A percentile compares a stretch with the other conserved stretches of the same genome.
phyloP scores from a whole-genome alignment of 1,140 invertebrate genomes.

The Sesamia nonagrioides region DNA sequence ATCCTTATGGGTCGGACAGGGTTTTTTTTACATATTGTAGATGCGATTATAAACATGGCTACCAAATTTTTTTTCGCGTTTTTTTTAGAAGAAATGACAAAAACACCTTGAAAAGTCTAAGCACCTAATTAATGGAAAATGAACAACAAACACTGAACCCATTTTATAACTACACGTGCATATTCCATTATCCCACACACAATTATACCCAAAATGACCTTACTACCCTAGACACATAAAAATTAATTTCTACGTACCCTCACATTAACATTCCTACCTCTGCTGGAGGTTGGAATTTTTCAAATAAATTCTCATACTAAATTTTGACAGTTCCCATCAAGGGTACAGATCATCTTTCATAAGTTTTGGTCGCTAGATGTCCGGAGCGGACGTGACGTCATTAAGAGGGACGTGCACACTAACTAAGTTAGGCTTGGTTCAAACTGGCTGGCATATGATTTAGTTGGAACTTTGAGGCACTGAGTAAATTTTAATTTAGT shows the following conservation, averaged over 20 bases:
- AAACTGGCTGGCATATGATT: not conserved
- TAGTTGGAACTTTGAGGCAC: not conserved
- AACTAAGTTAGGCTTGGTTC: constrained; percentile 38
- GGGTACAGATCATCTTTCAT: constrained; percentile 52
- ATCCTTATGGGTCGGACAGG: too few relatives aligned
- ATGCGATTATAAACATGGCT: too few relatives aligned
- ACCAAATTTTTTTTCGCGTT: too few relatives aligned
- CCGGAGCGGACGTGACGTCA: constrained; percentile 50
- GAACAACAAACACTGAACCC: not conserved
- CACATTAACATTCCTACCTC: constrained; percentile 31
- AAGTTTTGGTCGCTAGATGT: constrained; percentile 52
- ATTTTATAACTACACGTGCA: not conserved
- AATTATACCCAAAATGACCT: not conserved
- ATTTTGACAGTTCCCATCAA: constrained; percentile 45
- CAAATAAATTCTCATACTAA: constrained; percentile 46
- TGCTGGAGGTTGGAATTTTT: constrained; percentile 45
- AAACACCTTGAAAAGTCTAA: too few relatives aligned
- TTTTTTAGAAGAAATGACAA: too few relatives aligned
- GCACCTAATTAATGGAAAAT: too few relatives aligned
- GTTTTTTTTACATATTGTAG: too few relatives aligned
- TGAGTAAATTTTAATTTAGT: not conserved
- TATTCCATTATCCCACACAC: too few relatives aligned
- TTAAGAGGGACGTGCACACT: constrained; percentile 51
- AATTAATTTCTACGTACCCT: constrained; percentile 18
- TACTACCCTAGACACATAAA: not conserved